Conservation (phyloP, 2,113 vertebrate species). For the Polypterus bichir region DNA sequence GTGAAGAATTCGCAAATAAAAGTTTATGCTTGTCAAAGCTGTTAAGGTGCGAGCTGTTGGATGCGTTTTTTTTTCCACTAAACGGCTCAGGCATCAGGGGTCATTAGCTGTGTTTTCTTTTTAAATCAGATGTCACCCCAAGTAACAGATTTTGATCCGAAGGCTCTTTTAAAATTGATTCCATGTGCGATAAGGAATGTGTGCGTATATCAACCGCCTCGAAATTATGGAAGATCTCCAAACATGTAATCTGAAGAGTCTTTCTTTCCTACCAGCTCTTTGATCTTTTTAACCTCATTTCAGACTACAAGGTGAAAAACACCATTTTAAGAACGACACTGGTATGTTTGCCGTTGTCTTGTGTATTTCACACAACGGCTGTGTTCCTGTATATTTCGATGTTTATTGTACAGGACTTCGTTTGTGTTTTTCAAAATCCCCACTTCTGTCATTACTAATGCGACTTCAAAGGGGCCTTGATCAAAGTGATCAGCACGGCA, state of each 20-base stretch:
- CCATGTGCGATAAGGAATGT: conserved; percentile 64
- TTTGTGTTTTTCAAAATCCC: conserved; percentile 40
- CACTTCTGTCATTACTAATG: conserved; percentile 30
- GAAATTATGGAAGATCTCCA: conserved; percentile 63
- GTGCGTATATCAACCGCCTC: conserved; percentile 52
- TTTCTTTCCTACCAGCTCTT: conserved; percentile 54
- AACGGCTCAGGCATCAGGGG: conserved; percentile 33
- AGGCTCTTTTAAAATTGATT: conserved; percentile 54
- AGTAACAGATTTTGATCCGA: conserved; percentile 62
- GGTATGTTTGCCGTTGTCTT: conserved; percentile 30
- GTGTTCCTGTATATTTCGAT: conserved; percentile 39
- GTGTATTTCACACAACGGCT: conserved; percentile 35
- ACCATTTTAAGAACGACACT: conserved; percentile 32
- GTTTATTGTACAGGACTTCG: conserved; percentile 36
- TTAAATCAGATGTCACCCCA: conserved; percentile 52
- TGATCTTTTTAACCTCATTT: conserved; percentile 58
- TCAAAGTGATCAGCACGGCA: conserved; percentile 21
- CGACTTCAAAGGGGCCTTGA: conserved; percentile 30
- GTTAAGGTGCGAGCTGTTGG: conserved; percentile 19
- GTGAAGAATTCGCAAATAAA: conserved; percentile 33
- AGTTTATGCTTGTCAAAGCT: conserved; percentile 25
- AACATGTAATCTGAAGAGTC: conserved; percentile 66
- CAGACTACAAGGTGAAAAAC: conserved; percentile 11
- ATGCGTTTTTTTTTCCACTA: conserved; percentile 11
- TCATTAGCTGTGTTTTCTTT: conserved; percentile 61